A percentile compares a stretch with the other conserved stretches of the same genome.
Evolutionary conservation across 2,797 vertebrate genomes (phyloP).

Genomic region (Serranus cabrilla): DNA sequence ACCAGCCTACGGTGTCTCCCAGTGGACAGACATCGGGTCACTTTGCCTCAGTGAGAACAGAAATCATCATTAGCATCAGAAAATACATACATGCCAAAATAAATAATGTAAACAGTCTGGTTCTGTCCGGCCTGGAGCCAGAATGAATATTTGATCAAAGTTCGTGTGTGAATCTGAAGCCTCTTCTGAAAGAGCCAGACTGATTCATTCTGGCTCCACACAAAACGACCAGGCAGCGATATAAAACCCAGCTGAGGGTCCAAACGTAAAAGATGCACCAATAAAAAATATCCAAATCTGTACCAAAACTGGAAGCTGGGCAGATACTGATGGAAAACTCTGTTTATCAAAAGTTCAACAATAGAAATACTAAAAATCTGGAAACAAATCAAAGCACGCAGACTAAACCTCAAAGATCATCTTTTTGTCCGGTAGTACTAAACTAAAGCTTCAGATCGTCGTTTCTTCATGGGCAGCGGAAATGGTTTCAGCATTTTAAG

Average conservation of each 20-base stretch:
- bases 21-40: conserved; percentile 41
- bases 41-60: conserved; percentile 20
- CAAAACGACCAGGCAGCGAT: conserved; percentile 13
- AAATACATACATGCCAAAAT: conserved; percentile 41
- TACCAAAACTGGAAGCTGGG: neutral
- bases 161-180: neutral
- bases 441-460: conserved; percentile 8
- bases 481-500: neutral
- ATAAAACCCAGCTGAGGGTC: conserved; percentile 12
- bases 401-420: neutral
- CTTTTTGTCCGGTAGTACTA: conserved; percentile 4
- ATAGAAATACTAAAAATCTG: conserved; percentile 42
- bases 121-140: conserved; percentile 21
- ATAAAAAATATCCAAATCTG: conserved; percentile 14
- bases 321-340: conserved; percentile 8
- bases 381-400: conserved; percentile 19
- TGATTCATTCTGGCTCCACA: conserved; percentile 34
- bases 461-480: neutral
- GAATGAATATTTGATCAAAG: neutral
- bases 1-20: neutral
- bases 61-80: conserved; percentile 24
- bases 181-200: neutral
- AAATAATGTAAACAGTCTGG: conserved; percentile 68
- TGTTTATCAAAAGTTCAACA: conserved; percentile 42
- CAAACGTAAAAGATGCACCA: conserved; percentile 17